A percentile compares a stretch with the other conserved stretches of the same genome.
Conservation (phyloP, 2,113 vertebrate genomes). For the Diphyllodes magnificus region DNA sequence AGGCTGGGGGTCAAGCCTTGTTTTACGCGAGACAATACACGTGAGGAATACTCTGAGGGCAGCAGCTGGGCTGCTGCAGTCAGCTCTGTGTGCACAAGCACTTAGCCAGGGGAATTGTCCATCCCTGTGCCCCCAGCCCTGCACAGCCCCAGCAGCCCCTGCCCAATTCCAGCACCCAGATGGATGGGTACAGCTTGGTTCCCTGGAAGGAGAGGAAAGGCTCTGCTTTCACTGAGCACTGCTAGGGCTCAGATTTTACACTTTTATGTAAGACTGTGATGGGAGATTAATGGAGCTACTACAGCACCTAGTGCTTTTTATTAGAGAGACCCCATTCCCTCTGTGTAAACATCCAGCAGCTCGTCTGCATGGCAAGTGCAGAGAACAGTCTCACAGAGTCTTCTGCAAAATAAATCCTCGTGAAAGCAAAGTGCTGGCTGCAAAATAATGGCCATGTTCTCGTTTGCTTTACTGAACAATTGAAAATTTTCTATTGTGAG, state of each 20-base stretch:
- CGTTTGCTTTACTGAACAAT: not conserved
- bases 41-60: not conserved
- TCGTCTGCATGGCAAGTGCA: not conserved
- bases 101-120: not conserved
- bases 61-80: not conserved
- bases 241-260: not conserved
- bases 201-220: not conserved
- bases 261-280: not conserved
- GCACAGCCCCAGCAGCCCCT: not conserved
- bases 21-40: not conserved
- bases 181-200: not conserved
- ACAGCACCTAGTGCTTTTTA: not conserved
- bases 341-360: not conserved
- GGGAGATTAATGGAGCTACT: not conserved
- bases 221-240: not conserved
- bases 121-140: not conserved
- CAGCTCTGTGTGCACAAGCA: no score
- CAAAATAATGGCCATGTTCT: not conserved
- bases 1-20: not conserved
- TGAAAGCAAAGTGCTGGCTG: not conserved
- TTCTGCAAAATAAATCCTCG: not conserved
- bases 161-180: accelerated
- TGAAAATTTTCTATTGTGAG: not conserved
- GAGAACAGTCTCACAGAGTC: not conserved
- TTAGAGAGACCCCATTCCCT: not conserved